phyloP scores from a whole-genome alignment of 2,113 vertebrate genomes.

The Urocolius indicus region DNA sequence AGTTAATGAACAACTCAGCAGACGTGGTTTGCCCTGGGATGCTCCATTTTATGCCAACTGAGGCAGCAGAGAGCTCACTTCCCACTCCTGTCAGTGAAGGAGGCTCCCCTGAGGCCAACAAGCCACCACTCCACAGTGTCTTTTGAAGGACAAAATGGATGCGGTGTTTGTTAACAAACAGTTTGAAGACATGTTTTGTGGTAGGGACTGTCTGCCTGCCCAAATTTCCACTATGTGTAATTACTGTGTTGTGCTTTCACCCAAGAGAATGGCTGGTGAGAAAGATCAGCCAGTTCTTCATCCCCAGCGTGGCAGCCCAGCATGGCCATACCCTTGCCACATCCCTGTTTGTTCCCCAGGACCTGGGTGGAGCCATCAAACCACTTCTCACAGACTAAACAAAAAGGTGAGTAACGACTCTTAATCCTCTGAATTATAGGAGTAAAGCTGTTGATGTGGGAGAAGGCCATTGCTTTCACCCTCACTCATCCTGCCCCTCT shows the following conservation, averaged over 20 bases:
- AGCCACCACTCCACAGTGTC: not conserved
- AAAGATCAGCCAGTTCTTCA: not conserved
- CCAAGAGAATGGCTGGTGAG: not conserved
- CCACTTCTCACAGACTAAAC: not conserved
- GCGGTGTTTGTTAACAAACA: not conserved
- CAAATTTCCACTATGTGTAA: not conserved
- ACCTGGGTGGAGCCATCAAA: not conserved
- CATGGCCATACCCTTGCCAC: not conserved
- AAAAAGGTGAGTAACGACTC: not conserved
- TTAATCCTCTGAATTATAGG: not conserved
- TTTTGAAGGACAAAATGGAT: not conserved
- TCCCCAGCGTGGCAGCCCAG: not conserved
- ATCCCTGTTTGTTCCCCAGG: not conserved
- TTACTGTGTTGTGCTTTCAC: not conserved
- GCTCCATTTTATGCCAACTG: not conserved
- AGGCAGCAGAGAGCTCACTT: not conserved
- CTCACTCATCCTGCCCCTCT: not conserved
- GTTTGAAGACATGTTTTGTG: not conserved
- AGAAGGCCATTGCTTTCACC: not conserved
- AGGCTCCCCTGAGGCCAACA: not conserved
- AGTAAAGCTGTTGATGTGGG: not conserved
- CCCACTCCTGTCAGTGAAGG: not conserved
- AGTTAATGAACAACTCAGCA: not conserved
- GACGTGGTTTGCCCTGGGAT: not conserved
- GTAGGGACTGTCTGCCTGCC: not conserved